These are phyloP conservation scores for Onthophagus sagittarius DNA, from an alignment of 2,888 invertebrate genomes.

Conservation along the genomic window DNA sequence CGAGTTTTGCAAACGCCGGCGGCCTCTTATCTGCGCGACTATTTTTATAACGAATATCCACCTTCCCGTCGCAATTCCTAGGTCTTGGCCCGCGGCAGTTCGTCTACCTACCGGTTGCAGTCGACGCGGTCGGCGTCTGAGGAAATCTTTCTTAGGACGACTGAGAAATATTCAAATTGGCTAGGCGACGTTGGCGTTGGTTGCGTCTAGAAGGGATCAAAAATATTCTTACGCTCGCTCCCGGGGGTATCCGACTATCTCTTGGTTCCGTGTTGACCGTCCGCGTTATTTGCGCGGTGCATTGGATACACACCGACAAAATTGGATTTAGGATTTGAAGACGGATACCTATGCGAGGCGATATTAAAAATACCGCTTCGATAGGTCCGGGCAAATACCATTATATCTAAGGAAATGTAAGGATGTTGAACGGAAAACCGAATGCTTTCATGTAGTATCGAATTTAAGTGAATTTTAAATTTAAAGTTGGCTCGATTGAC, in stretches of 20 bases:
- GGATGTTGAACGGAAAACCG: background rate
- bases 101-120: background rate
- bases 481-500: no score
- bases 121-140: background rate
- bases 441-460: background rate
- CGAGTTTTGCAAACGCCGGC: background rate
- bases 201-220: background rate
- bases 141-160: background rate
- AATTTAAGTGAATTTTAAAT: background rate
- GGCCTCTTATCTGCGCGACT: background rate
- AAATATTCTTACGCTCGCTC: background rate
- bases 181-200: background rate
- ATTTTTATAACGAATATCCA: background rate
- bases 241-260: background rate
- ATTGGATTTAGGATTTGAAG: conserved; percentile 10
- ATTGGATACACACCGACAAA: conserved; percentile 7
- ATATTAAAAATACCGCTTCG: conserved; percentile 10
- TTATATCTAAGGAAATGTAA: background rate
- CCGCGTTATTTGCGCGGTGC: conserved; percentile 10
- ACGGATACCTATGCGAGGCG: background rate
- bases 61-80: background rate
- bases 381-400: conserved; percentile 1
- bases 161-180: background rate
- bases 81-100: background rate
- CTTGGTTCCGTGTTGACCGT: conserved; percentile 7